Evolutionary conservation across 2,797 vertebrate species (phyloP).

Genomic region (Jordanella pulchra): DNA sequence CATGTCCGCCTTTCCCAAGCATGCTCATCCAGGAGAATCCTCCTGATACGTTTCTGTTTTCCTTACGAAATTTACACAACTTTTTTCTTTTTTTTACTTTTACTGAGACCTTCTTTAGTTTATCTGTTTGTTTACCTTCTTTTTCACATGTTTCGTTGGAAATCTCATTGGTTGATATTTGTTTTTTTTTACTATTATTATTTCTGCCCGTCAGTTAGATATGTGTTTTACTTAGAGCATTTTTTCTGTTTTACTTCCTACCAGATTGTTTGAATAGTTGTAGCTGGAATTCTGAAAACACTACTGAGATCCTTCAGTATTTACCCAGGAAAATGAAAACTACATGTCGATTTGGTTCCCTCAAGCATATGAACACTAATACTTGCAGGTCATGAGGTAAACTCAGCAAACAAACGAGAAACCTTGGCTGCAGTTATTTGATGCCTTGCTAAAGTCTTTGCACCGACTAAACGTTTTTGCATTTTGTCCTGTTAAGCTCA

Average conservation of each 20-base stretch:
- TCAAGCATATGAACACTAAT: slow-evolving; percentile 23
- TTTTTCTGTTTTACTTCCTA: slow-evolving; percentile 37
- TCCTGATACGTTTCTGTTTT: slow-evolving; percentile 30
- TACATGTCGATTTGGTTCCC: slow-evolving; percentile 8
- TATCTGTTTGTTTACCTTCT: slow-evolving; percentile 20
- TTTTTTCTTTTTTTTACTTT: no score
- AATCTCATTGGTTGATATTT: slow-evolving; percentile 18
- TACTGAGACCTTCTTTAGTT: slow-evolving; percentile 24
- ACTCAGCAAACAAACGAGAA: slow-evolving; percentile 21
- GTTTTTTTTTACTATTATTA: slow-evolving; percentile 15
- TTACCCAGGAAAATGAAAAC: slow-evolving; percentile 31
- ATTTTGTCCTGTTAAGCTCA: slow-evolving; percentile 3
- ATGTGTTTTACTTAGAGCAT: slow-evolving; percentile 19
- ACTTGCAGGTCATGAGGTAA: slow-evolving; percentile 14
- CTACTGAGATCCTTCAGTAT: slow-evolving; percentile 19
- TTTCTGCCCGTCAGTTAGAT: slow-evolving; percentile 25
- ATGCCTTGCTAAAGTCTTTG: background rate
- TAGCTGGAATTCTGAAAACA: slow-evolving; percentile 13
- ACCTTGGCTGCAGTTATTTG: background rate
- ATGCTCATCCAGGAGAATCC: slow-evolving; percentile 27
- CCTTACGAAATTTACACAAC: slow-evolving; percentile 31
- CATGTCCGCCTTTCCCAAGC: slow-evolving; percentile 17
- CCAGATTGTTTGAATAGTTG: slow-evolving; percentile 33
- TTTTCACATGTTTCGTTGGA: slow-evolving; percentile 15
- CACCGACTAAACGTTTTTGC: background rate